Base-by-base conservation (phyloP, 2,797 vertebrate species). In the Perodicticus potto region DNA sequence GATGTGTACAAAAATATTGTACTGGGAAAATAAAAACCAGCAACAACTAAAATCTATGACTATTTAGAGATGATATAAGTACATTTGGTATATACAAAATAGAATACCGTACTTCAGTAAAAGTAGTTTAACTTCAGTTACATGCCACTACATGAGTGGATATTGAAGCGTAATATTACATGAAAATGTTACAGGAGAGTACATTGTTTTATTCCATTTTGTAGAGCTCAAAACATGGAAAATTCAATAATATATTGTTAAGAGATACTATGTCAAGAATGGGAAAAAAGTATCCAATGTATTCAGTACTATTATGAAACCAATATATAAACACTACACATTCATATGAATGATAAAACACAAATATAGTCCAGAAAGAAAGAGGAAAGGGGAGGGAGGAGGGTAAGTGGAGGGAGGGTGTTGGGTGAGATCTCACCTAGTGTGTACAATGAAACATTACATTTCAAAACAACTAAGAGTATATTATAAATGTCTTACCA, bases 201-300 rank as follows among this genome's bases (percentile, higher is more conserved):
- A 55, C 16, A 73, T 85, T 85, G 27, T 67, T 57, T 76, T 37
- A 25, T 70, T 85, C 23, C 25, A 73, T 88, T 87, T 95, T 69
- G 93, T 7, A 81, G 27, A 63, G 27, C 40, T 95, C 53, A 86
- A 94, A 80, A 77, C 32, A n/a, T 87, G 67, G 37, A 93, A 93
- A 84, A 76, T 32, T 72, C 59, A 90, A 53, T 29, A 87, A 77
- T 78, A 43, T 43, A 61, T 73, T 91, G 17, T 73, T 78, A 92
- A 91, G 13, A 40, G 55, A 65, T 78, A 45, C 22, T 74, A 72
- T 72, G 13, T 16, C 49, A 49, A 49, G 49, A 49, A 49, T 49
- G 49, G 49, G 14, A 49, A 49, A 49, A 49, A 49, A 49, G 45
- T 49, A 49, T 49, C 49, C 49, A 49, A 49, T 49, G 49, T 49